These are phyloP conservation scores for Neogale vison DNA, from an alignment of 2,113 vertebrate genomes.

Conservation along the genomic window DNA sequence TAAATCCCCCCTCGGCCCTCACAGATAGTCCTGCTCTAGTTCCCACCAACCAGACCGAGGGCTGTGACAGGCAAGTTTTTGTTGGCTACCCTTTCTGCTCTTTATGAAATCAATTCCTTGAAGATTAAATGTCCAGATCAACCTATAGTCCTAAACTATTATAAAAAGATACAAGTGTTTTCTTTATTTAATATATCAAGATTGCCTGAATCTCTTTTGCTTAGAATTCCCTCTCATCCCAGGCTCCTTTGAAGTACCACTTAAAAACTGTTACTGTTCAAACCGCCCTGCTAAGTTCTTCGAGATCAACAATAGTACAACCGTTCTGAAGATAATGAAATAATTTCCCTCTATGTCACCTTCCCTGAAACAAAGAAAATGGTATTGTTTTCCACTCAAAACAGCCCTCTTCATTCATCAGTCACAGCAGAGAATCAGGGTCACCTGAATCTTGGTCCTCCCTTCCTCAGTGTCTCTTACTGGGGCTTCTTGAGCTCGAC, in stretches of 20 bases:
- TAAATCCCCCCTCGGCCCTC: background rate
- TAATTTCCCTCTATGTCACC: background rate
- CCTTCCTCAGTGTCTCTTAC: background rate
- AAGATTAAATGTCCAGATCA: background rate
- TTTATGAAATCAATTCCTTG: background rate
- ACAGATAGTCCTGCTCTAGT: background rate
- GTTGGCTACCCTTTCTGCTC: background rate
- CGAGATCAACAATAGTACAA: background rate
- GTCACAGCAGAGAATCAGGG: background rate
- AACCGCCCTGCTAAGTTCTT: background rate
- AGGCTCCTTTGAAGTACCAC: background rate
- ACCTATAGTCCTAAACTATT: background rate
- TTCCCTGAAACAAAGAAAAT: background rate
- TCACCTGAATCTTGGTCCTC: background rate
- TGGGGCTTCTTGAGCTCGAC: background rate
- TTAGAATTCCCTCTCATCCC: background rate
- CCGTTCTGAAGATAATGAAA: background rate
- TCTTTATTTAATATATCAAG: background rate
- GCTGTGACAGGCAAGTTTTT: background rate
- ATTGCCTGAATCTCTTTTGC: background rate
- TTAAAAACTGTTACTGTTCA: background rate
- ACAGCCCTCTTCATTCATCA: background rate
- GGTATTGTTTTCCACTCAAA: background rate
- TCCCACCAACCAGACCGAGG: background rate
- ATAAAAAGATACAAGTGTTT: background rate